Evolutionary conservation across 2,113 vertebrate species (phyloP), one percentile per base, ranked within the genome.

Genomic region (Prunella himalayana): DNA sequence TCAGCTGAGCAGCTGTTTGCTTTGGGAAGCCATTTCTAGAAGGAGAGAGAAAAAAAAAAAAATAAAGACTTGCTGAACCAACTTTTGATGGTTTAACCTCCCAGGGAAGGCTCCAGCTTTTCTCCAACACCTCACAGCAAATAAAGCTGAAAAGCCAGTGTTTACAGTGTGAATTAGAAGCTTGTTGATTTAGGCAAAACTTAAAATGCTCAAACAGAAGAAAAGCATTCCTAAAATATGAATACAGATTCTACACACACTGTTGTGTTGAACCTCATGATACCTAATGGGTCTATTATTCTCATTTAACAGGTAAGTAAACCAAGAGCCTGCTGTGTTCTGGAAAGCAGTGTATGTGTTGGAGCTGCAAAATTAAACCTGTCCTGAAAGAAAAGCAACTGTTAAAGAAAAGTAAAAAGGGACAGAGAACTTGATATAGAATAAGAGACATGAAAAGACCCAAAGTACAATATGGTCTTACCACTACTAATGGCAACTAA

Each of bases 1-100:
- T 99, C 51, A 99, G 98, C 98, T 99, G 99, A 30, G 99, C 99
- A 3, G 99, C 99, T 0, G 98, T 99, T 98, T 99, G 99, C 97
- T 99, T 99, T 3, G 99, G 99, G 95, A 99, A 99, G 33, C 99
- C 99, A 6, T 99, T 99, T 96, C 99, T 99, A 94, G 24, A 41
- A 41, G 60, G 37, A 82, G 30, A 85, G 57, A 82, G 16, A 20
- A 60, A 56, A 56, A 31, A 27, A 18, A 23, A 59, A 28, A 65
- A 83, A 72, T 88, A 22, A 70, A 68, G 56, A 28, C 20, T 30
- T 47, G 51, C 42, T 41, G 37, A 85, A 33, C 2, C 10, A 76
- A 45, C 19, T 70, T 22, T n/a, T 17, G 47, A 6, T 14, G 39
- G 69, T 20, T 16, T 4, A 22, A 35, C 14, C 53, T 54, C 6